Evolutionary conservation across 2,888 invertebrate genomes (phyloP).

Genomic region (Coenonympha glycerion): DNA sequence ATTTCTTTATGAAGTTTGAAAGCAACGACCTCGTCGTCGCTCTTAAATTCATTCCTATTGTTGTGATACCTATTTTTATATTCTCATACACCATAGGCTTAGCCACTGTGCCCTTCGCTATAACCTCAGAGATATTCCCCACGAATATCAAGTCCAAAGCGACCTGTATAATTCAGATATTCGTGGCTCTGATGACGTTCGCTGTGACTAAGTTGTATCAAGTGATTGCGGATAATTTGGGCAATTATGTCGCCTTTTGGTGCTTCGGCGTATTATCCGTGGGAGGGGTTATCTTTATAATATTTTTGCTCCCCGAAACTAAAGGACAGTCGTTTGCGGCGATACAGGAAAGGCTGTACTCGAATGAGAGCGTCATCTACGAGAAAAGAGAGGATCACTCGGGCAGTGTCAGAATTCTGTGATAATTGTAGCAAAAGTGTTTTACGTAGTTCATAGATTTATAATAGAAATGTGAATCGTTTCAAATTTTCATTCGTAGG

Average conservation of each 20-base stretch:
- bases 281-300: conserved; percentile 71
- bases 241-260: conserved; percentile 74
- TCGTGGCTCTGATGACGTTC: conserved; percentile 76
- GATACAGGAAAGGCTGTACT: conserved; percentile 70
- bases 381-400: conserved; percentile 53
- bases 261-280: conserved; percentile 68
- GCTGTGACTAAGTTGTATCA: conserved; percentile 77
- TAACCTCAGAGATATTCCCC: conserved; percentile 80
- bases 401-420: conserved; percentile 50
- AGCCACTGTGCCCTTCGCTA: conserved; percentile 78
- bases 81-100: conserved; percentile 78
- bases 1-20: conserved; percentile 72
- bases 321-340: conserved; percentile 78
- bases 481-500: conserved; percentile 4
- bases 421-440: conserved; percentile 7
- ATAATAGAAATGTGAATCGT: conserved; percentile 14
- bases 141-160: conserved; percentile 79
- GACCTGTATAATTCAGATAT: conserved; percentile 78
- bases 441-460: conserved; percentile 26
- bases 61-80: conserved; percentile 77
- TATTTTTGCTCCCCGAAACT: conserved; percentile 74
- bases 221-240: conserved; percentile 68
- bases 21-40: conserved; percentile 60
- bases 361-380: conserved; percentile 52
- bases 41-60: conserved; percentile 74